Percentiles rank a stretch among this genome's conserved stretches.
Conservation (phyloP, 2,797 vertebrate species). For the Crenuchus spilurus region DNA sequence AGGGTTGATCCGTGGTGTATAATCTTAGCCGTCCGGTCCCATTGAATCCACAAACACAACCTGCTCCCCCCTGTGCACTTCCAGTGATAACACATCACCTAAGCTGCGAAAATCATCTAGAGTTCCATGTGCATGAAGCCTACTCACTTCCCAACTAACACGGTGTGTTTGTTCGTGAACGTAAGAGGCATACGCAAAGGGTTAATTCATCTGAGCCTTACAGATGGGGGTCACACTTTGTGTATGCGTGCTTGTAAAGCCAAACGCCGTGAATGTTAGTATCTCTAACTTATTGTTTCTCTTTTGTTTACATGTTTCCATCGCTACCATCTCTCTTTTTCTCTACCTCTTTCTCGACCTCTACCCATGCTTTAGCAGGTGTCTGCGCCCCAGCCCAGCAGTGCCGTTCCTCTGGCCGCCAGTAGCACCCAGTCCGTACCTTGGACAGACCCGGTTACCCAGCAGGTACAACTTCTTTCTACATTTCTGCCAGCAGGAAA, state of each 20-base stretch:
- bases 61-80: slow-evolving; percentile 26
- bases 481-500: not conserved
- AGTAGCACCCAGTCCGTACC: slow-evolving; percentile 69
- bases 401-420: slow-evolving; percentile 70
- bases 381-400: slow-evolving; percentile 72
- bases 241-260: slow-evolving; percentile 37
- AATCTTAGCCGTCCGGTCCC: too few species aligned
- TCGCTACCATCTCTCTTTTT: slow-evolving; percentile 45
- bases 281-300: slow-evolving; percentile 35
- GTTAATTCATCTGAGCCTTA: slow-evolving; percentile 30
- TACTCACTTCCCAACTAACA: slow-evolving; percentile 68
- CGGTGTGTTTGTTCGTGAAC: slow-evolving; percentile 34
- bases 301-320: slow-evolving; percentile 49
- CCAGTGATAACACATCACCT: slow-evolving; percentile 41
- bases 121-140: slow-evolving; percentile 58
- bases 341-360: slow-evolving; percentile 41
- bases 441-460: slow-evolving; percentile 58
- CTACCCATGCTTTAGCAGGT: slow-evolving; percentile 70
- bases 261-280: not conserved
- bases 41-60: slow-evolving; percentile 34
- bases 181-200: slow-evolving; percentile 45
- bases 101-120: slow-evolving; percentile 46
- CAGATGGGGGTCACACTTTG: slow-evolving; percentile 35
- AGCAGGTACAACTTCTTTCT: slow-evolving; percentile 75
- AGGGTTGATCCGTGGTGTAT: slow-evolving; percentile 60